Conservation (phyloP, 2,888 invertebrate genomes). For the Aricia artaxerxes region DNA sequence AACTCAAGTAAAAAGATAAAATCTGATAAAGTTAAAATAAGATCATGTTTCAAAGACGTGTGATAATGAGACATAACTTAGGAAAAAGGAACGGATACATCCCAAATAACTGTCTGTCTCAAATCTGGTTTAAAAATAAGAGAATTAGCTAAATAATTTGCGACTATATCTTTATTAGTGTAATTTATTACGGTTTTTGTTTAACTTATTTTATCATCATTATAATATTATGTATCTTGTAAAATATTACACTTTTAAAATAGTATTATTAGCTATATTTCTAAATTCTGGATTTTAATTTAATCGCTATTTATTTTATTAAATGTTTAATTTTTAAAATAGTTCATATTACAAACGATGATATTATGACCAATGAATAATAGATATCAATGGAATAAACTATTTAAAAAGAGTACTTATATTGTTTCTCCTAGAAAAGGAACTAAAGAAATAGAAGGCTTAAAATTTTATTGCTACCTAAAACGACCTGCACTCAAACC, state of each 20-base stretch:
- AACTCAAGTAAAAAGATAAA: constrained; percentile 1
- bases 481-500: neutral
- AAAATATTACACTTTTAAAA: neutral
- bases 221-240: neutral
- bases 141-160: neutral
- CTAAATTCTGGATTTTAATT: neutral
- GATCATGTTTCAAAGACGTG: constrained; percentile 21
- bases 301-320: neutral
- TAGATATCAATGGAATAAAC: too few relatives aligned
- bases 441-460: too few relatives aligned
- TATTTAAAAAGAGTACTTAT: too few relatives aligned
- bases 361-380: too few relatives aligned
- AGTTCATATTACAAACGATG: too few relatives aligned
- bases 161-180: constrained; percentile 17
- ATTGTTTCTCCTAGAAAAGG: too few relatives aligned
- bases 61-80: constrained; percentile 2
- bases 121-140: constrained; percentile 21
- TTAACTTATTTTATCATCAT: neutral
- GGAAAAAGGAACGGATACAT: constrained; percentile 1
- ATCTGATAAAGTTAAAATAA: constrained; percentile 5
- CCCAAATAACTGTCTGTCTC: neutral
- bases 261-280: neutral
- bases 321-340: neutral
- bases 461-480: too few relatives aligned
- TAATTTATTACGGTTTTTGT: constrained; percentile 20